A percentile compares a stretch with the other conserved stretches of the same genome.
Evolutionary conservation across 2,888 invertebrate genomes (phyloP).

Genomic region (Ptilodon capucinus): DNA sequence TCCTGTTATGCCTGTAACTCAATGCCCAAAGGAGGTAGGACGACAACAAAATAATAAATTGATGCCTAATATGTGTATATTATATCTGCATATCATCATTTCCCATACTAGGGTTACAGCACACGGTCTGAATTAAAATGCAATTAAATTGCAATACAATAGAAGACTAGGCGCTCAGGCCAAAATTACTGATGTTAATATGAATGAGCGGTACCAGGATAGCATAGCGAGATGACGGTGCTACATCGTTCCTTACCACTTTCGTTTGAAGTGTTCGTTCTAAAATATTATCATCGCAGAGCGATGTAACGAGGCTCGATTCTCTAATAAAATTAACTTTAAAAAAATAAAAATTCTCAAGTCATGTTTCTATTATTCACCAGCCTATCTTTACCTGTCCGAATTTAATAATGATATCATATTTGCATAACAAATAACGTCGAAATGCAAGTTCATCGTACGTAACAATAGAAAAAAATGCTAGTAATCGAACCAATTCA

Average conservation of each 20-base stretch:
- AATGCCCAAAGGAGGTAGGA: neutral
- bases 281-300: too few relatives aligned
- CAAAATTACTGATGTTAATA: slow-evolving; percentile 43
- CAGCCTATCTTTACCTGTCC: neutral
- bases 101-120: slow-evolving; percentile 23
- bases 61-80: neutral
- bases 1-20: too few relatives aligned
- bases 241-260: slow-evolving; percentile 21
- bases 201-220: slow-evolving; percentile 29
- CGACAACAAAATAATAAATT: neutral
- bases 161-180: slow-evolving; percentile 28
- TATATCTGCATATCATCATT: slow-evolving; percentile 6
- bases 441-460: slow-evolving; percentile 11
- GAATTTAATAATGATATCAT: neutral
- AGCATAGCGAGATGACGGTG: slow-evolving; percentile 9
- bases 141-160: slow-evolving; percentile 26
- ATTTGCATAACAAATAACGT: slow-evolving; percentile 15
- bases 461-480: slow-evolving; percentile 5
- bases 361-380: neutral
- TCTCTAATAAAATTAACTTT: too few relatives aligned
- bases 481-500: neutral
- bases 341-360: neutral
- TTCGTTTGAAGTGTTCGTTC: too few relatives aligned
- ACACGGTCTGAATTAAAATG: slow-evolving; percentile 25
- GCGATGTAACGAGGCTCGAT: too few relatives aligned